Base-by-base conservation (phyloP, 2,113 vertebrate genomes). In the Ardeotis arabs region DNA sequence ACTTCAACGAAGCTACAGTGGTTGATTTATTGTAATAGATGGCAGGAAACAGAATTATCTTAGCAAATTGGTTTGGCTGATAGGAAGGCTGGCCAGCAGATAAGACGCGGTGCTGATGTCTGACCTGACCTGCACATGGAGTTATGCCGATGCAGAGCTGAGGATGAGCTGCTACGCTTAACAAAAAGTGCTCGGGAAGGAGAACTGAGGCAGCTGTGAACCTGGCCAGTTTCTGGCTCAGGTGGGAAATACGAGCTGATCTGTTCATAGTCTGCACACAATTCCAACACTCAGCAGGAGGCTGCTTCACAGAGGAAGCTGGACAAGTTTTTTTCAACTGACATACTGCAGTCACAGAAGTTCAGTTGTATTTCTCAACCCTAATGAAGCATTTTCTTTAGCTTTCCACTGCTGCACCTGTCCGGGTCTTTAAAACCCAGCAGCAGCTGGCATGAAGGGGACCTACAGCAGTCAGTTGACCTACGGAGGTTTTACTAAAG, bases 21-120 rank as follows among this genome's bases (percentile, higher is more conserved):
- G 62, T 58, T 96, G 85, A 96, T 95, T 95, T 94, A 95, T 93
- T 90, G 76, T 86, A 96, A 86, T 88, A 91, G 93, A 90, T 84
- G 80, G 24, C 90, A 94, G 93, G 91, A 94, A 97, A 80, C 76
- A 88, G 91, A 93, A 93, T 92, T 95, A 93, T 89, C 86, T 94
- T 69, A 94, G 87, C 78, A 96, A 97, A 94, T 96, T 66, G 89
- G 58, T 88, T 90, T 72, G 86, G 78, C 84, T 85, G 95, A 94
- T 90, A 94, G 80, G 83, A 68, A 93, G 60, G 83, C 90, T 81
- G 90, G 81, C 74, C 70, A 86, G 82, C 33, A 89, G 95, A 95
- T 96, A 96, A 96, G 92, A 22, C 1, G 8, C 64, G 81, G 60
- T 31, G 79, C 72, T 83, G 93, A 39, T 4, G 19, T 29, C 69